A percentile compares a stretch with the other conserved stretches of the same genome.
phyloP scores from a whole-genome alignment of 2,888 invertebrate species.

The Antheraea assamensis region DNA sequence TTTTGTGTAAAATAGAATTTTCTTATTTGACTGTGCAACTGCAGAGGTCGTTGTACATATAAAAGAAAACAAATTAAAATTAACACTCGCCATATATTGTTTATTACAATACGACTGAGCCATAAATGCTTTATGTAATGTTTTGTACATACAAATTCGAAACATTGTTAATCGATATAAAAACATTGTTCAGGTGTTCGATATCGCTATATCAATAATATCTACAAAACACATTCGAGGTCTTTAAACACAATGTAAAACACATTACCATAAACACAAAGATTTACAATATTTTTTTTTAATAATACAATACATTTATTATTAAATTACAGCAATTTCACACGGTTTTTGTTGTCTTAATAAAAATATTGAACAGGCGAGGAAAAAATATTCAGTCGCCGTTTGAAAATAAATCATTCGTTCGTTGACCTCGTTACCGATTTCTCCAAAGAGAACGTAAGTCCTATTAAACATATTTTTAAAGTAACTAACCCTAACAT shows the following conservation, averaged over 20 bases:
- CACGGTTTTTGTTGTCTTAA: neutral
- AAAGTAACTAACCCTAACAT: neutral
- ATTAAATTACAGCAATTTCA: neutral
- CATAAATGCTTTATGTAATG: neutral
- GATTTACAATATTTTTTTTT: neutral
- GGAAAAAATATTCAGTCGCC: neutral
- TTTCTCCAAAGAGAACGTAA: neutral
- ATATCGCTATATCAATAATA: neutral
- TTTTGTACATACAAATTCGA: neutral
- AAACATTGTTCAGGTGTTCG: neutral
- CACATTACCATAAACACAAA: neutral
- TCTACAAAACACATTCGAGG: neutral
- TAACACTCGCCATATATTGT: neutral
- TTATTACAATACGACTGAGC: neutral
- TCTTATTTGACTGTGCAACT: neutral
- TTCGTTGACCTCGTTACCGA: neutral
- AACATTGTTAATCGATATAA: neutral
- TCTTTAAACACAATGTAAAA: neutral
- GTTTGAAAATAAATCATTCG: neutral
- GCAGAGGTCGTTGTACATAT: neutral
- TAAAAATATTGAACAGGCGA: neutral
- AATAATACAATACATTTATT: neutral
- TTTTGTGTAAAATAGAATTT: neutral
- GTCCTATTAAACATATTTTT: neutral
- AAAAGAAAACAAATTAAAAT: neutral